Evolutionary conservation across 2,797 vertebrate species (phyloP).

Genomic region (Danionella dracula): DNA sequence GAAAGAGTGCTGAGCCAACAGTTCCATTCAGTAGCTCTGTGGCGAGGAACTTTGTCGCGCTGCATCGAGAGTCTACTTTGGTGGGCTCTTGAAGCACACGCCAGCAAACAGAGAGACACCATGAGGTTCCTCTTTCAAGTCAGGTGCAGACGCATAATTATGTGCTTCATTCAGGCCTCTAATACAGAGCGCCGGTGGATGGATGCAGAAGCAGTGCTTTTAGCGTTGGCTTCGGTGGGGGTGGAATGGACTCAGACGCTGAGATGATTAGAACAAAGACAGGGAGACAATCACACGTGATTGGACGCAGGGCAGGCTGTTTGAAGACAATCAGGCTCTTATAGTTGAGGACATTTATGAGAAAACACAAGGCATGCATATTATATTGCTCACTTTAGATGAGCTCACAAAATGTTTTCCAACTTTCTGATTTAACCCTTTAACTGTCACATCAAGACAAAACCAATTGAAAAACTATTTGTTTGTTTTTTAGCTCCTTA

Average conservation of each 20-base stretch:
- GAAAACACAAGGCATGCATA: too few relatives aligned
- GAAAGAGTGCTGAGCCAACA: slow-evolving; percentile 57
- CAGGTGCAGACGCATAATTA: slow-evolving; percentile 62
- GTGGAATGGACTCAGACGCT: too few relatives aligned
- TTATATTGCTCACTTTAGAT: too few relatives aligned
- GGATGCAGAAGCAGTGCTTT: slow-evolving; percentile 42
- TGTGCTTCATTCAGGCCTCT: slow-evolving; percentile 53
- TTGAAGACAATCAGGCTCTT: neutral
- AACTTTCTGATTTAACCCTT: too few relatives aligned
- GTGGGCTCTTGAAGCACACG: slow-evolving; percentile 56
- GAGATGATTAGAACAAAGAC: slow-evolving; percentile 50
- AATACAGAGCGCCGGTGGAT: slow-evolving; percentile 50
- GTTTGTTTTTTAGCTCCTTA: too few relatives aligned
- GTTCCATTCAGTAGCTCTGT: slow-evolving; percentile 51
- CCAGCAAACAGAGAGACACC: neutral
- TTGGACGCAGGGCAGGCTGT: slow-evolving; percentile 24
- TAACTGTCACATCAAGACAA: too few relatives aligned
- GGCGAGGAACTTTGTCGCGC: slow-evolving; percentile 43
- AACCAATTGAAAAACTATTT: too few relatives aligned
- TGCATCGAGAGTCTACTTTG: slow-evolving; percentile 50
- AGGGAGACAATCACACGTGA: slow-evolving; percentile 43
- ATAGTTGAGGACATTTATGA: too few relatives aligned
- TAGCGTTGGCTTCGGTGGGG: slow-evolving; percentile 41
- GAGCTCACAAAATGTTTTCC: too few relatives aligned
- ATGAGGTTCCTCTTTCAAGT: slow-evolving; percentile 36